Percentiles rank a stretch among this genome's conserved stretches.
Conservation (phyloP, 92 coral and sea anemone genomes). For the Diadumene lineata region DNA sequence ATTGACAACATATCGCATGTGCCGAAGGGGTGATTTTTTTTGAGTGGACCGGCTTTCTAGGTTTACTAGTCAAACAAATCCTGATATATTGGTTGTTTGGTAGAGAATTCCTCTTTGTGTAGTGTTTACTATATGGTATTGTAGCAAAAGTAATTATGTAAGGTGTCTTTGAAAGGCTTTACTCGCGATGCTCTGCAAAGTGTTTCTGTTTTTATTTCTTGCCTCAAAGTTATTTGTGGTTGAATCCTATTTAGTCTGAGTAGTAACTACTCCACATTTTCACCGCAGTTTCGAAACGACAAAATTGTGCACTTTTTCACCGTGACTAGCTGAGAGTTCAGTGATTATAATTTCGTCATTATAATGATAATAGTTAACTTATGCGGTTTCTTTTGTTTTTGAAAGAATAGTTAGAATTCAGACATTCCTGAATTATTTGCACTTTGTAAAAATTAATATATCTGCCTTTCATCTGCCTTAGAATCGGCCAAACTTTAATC, state of each 20-base stretch:
- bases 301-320: not conserved
- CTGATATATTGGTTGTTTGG: not conserved
- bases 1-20: slow-evolving; percentile 20
- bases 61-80: not conserved
- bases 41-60: not conserved
- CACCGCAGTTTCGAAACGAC: not conserved
- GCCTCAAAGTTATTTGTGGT: not conserved
- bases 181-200: not conserved
- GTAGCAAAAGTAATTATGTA: too few relatives aligned
- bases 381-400: slow-evolving; percentile 5
- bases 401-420: not conserved
- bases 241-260: not conserved
- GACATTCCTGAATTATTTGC: slow-evolving; percentile 8
- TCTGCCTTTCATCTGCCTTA: not conserved
- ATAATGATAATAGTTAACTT: not conserved
- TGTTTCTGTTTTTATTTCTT: not conserved
- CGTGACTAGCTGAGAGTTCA: not conserved
- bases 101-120: not conserved
- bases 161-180: not conserved
- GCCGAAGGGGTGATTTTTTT: slow-evolving; percentile 9
- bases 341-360: not conserved
- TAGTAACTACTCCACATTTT: not conserved
- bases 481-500: not conserved
- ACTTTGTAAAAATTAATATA: not conserved
- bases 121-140: not conserved